Evolutionary conservation across 1,140 invertebrate species (phyloP), one percentile per base, ranked within the genome.

Genomic region (Atta texana): DNA sequence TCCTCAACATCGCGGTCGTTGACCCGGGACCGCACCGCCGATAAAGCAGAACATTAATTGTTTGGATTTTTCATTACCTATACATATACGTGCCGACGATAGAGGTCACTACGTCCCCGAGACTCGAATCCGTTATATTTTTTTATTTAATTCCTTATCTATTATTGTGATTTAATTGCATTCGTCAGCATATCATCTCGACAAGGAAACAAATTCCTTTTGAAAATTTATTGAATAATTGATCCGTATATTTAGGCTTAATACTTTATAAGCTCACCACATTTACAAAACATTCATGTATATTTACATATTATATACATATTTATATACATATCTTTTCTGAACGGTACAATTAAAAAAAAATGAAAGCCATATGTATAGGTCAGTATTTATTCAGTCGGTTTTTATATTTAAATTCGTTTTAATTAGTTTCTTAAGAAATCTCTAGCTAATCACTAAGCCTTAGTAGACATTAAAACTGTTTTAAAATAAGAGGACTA

Each of bases 1-100:
- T 92, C 68, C 91, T 89, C 87, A 91, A 92, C 87, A 85, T 68
- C 34, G 71, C 69, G 92, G 92, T 92, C 90, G 77, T 93, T 93
- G 92, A 76, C 92, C 92, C 84, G 86, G 87, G 89, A 80, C 49
- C 49, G 28, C 68, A 31, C 86, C 18, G 92, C 78, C 92, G 92
- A 88, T 93, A 92, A 90, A 92, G 87, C 86, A 92, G 92, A 72
- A 66, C 61, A 63, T 90, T 88, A 85, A 90, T 91, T 92, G 86
- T 31, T 21, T 28, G 66, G 69, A 85, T 59, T 49, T 85, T 71
- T 77, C 75, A 82, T 90, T 89, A 84, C 74, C 76, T 59, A 51
- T 44, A 44, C 10, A 44, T 82, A 85, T 86, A 80, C 63, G 6
- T n/a, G 68, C 16, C n/a, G 63, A 82, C 91, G 88, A 90, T 89